Conservation (phyloP, 2,888 invertebrate species). For the Epistrophella euchroma region DNA sequence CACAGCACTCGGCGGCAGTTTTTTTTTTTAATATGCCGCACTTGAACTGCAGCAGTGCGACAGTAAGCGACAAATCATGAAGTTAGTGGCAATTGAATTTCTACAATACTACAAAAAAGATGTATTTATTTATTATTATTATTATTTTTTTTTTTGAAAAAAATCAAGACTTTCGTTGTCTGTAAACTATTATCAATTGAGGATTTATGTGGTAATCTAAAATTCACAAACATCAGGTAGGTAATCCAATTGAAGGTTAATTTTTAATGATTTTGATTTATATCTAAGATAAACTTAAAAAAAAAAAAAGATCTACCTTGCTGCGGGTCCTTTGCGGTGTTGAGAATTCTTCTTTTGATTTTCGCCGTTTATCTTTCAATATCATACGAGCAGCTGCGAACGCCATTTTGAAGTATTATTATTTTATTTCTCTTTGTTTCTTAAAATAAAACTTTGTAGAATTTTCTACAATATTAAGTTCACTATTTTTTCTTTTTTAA, state of each 20-base stretch:
- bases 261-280: not conserved
- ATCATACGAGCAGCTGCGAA: slow-evolving; percentile 94
- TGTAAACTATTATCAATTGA: too few relatives aligned
- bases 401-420: slow-evolving; percentile 85
- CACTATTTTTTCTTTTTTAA: not conserved
- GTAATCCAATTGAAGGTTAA: not conserved
- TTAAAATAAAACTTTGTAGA: not conserved
- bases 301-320: slow-evolving; percentile 87
- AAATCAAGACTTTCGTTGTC: too few relatives aligned
- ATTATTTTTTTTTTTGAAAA: too few relatives aligned
- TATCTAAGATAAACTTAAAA: not conserved
- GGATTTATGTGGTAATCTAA: slow-evolving; percentile 2
- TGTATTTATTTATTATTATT: too few relatives aligned
- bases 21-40: too few relatives aligned
- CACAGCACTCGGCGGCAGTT: too few relatives aligned
- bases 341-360: slow-evolving; percentile 92
- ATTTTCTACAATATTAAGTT: not conserved
- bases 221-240: not conserved
- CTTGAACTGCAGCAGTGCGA: too few relatives aligned
- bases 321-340: slow-evolving; percentile 89
- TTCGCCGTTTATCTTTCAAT: slow-evolving; percentile 91
- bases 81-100: too few relatives aligned
- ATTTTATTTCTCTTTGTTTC: slow-evolving; percentile 80
- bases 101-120: too few relatives aligned
- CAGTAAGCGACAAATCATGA: too few relatives aligned